Evolutionary conservation across 2,797 vertebrate genomes (phyloP).

Genomic region (Otus scops): DNA sequence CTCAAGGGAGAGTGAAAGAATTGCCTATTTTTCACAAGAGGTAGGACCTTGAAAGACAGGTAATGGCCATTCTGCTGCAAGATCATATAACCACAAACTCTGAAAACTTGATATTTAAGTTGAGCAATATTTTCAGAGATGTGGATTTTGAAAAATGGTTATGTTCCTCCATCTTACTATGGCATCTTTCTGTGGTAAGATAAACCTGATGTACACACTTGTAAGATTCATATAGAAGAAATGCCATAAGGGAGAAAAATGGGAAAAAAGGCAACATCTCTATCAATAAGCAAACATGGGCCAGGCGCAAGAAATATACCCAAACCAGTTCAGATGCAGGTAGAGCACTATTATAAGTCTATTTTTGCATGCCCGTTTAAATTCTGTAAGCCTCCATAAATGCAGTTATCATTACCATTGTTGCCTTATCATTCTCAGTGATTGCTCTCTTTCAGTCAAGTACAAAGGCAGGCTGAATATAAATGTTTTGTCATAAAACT

Average conservation of each 20-base stretch:
- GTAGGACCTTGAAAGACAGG: neutral
- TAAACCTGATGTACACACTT: neutral
- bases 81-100: neutral
- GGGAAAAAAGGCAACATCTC: neutral
- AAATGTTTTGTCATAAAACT: slow-evolving; percentile 80
- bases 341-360: slow-evolving; percentile 27
- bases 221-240: slow-evolving; percentile 20
- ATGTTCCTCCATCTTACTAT: neutral
- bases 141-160: slow-evolving; percentile 14
- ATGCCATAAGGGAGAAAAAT: neutral
- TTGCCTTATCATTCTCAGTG: slow-evolving; percentile 73
- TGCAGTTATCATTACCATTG: slow-evolving; percentile 74
- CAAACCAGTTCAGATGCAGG: slow-evolving; percentile 30
- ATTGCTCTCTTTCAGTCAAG: slow-evolving; percentile 76
- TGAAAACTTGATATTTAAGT: slow-evolving; percentile 12
- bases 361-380: slow-evolving; percentile 61
- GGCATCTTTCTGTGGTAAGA: neutral
- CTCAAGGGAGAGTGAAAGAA: neutral
- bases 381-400: slow-evolving; percentile 71
- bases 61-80: slow-evolving; percentile 1
- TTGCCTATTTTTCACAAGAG: slow-evolving; percentile 5
- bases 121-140: slow-evolving; percentile 13
- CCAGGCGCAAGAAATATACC: neutral
- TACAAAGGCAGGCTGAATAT: slow-evolving; percentile 76
- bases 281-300: slow-evolving; percentile 2